Conservation (phyloP, 2,888 invertebrate species). For the Heliconius charithonia region DNA sequence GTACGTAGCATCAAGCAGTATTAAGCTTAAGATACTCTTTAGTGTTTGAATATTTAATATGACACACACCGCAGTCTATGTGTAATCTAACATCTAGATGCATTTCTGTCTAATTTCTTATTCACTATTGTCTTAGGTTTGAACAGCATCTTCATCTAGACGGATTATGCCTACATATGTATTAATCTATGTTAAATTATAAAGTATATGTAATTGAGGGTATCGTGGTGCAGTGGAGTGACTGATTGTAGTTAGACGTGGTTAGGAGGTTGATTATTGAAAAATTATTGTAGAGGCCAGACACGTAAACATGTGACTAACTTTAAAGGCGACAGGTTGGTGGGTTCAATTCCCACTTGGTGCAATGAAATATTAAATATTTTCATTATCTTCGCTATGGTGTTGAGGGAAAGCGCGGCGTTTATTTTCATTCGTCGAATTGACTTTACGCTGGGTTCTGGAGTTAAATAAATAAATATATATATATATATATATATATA, state of each 20-base stretch:
- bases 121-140: conserved; percentile 21
- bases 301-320: neutral
- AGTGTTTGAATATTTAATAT: conserved; percentile 18
- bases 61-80: conserved; percentile 11
- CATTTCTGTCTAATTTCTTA: conserved; percentile 25
- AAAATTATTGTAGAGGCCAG: too few relatives aligned
- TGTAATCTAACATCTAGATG: conserved; percentile 13
- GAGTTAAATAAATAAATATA: neutral
- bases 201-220: neutral
- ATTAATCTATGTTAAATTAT: conserved; percentile 1
- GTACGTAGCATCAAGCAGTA: too few relatives aligned
- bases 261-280: too few relatives aligned
- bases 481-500: too few relatives aligned
- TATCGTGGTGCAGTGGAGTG: neutral
- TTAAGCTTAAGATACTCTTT: neutral
- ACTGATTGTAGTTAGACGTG: neutral
- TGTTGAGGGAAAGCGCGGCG: too few relatives aligned
- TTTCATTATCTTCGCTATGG: too few relatives aligned
- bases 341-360: too few relatives aligned
- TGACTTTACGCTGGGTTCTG: neutral
- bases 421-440: too few relatives aligned
- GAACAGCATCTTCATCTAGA: conserved; percentile 5
- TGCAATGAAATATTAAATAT: too few relatives aligned
- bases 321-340: neutral
- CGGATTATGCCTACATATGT: neutral